These are phyloP conservation scores for Coptodon bakossiorum DNA, from an alignment of 2,113 vertebrate genomes.

Conservation along the genomic window DNA sequence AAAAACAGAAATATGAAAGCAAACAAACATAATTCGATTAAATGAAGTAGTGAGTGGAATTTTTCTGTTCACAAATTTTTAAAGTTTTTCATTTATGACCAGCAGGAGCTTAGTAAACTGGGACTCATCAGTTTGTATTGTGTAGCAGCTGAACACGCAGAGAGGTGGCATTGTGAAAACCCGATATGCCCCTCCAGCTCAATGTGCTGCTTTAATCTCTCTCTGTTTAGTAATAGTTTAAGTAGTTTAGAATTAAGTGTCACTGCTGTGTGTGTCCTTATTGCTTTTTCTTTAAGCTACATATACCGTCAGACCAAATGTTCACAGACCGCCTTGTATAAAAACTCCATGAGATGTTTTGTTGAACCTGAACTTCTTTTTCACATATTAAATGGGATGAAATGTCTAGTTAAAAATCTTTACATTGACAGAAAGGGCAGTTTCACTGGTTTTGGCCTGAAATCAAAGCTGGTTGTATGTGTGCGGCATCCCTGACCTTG, in stretches of 20 bases:
- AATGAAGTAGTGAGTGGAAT: background rate
- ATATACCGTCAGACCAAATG: background rate
- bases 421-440: background rate
- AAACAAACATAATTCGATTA: background rate
- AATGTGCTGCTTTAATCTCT: background rate
- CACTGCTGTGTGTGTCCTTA: background rate
- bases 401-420: background rate
- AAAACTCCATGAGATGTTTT: background rate
- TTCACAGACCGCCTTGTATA: background rate
- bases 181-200: background rate
- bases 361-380: background rate
- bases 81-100: background rate
- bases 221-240: background rate
- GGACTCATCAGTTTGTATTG: background rate
- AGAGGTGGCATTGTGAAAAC: background rate
- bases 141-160: background rate
- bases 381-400: background rate
- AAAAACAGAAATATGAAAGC: background rate
- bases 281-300: background rate
- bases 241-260: background rate
- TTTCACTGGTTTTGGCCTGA: background rate
- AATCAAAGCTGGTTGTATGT: background rate
- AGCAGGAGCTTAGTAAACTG: background rate
- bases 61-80: background rate
- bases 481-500: background rate